A percentile compares a stretch with the other conserved stretches of the same genome.
Conservation (phyloP, 2,113 vertebrate species). For the Falco punctatus region DNA sequence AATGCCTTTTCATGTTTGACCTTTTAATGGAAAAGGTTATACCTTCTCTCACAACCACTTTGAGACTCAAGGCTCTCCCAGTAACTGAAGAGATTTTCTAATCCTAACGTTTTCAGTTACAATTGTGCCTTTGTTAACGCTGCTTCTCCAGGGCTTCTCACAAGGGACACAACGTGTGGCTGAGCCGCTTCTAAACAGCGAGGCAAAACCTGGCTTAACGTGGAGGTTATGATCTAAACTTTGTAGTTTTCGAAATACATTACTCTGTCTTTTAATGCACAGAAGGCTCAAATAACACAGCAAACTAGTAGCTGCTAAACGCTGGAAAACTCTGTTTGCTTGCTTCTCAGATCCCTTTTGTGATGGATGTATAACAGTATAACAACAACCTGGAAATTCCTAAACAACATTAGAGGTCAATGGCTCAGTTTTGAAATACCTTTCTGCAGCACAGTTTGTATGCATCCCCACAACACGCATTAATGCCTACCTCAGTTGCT, state of each 20-base stretch:
- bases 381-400: neutral
- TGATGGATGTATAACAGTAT: neutral
- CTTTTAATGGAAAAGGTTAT: neutral
- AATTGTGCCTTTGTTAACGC: neutral
- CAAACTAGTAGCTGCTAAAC: neutral
- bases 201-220: fast-evolving
- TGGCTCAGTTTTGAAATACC: neutral
- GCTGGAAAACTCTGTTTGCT: neutral
- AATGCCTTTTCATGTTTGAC: neutral
- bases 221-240: neutral
- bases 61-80: neutral
- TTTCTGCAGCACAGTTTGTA: neutral
- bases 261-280: neutral
- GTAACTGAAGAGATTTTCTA: neutral
- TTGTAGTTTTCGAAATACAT: fast-evolving
- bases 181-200: neutral
- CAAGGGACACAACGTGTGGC: neutral
- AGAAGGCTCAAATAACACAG: neutral
- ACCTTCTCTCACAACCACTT: neutral
- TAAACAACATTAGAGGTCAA: neutral
- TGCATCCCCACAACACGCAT: neutral
- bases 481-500: neutral
- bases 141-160: neutral
- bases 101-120: neutral
- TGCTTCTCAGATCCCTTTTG: neutral